Conservation (phyloP, 2,113 vertebrate genomes). For the Ceyx cyanopectus region DNA sequence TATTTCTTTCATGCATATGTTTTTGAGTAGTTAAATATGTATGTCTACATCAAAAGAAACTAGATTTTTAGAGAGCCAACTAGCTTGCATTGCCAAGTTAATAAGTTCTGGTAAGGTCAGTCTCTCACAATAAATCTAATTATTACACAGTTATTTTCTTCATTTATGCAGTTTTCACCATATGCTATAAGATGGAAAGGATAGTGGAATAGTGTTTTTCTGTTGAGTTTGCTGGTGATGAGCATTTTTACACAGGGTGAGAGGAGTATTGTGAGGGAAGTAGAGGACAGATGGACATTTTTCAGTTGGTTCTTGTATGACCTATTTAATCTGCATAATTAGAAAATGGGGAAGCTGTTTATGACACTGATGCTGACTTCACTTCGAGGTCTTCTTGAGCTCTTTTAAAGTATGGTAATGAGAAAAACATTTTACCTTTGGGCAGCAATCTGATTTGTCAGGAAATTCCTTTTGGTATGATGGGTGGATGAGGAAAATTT, state of each 20-base stretch:
- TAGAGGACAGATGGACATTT: not conserved
- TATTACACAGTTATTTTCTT: constrained; percentile 16
- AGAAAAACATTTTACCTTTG: constrained; percentile 73
- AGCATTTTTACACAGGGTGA: not conserved
- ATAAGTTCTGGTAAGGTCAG: constrained; percentile 31
- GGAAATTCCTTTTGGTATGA: constrained; percentile 76
- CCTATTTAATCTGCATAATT: constrained; percentile 33
- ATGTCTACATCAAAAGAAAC: constrained; percentile 25
- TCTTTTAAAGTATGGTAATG: constrained; percentile 43
- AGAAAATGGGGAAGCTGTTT: constrained; percentile 50
- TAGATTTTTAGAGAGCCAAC: constrained; percentile 15
- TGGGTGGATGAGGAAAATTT: constrained; percentile 66
- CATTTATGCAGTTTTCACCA: not conserved
- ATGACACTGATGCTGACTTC: constrained; percentile 39
- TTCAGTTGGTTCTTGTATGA: not conserved
- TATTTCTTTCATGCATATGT: not conserved
- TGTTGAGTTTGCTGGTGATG: not conserved
- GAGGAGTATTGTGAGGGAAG: not conserved
- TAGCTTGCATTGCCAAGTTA: constrained; percentile 3
- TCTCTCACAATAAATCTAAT: constrained; percentile 36
- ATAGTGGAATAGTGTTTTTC: not conserved
- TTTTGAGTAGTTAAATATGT: constrained; percentile 36
- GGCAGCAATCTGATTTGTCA: constrained; percentile 73
- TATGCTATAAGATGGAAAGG: not conserved
- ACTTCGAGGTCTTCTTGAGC: constrained; percentile 51